phyloP scores from a whole-genome alignment of 2,888 invertebrate genomes.

The Metallyticus violacea region DNA sequence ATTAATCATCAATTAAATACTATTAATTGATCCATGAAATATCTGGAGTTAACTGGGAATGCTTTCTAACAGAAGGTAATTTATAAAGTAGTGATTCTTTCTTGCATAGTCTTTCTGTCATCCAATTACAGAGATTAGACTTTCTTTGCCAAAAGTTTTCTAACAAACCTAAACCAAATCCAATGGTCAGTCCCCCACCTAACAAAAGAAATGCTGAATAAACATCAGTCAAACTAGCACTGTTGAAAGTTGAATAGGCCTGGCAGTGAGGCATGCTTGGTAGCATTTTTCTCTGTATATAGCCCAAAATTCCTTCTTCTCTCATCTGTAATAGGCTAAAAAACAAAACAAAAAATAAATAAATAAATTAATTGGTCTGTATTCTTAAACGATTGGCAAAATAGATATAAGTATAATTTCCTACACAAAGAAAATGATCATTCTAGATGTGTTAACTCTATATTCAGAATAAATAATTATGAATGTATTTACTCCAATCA shows the following conservation, averaged over 20 bases:
- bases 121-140: background rate
- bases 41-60: background rate
- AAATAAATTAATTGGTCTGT: background rate
- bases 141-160: constrained; percentile 24
- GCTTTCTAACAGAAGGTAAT: background rate
- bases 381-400: too few relatives aligned
- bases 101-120: background rate
- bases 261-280: constrained; percentile 56
- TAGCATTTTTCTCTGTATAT: constrained; percentile 43
- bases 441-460: too few relatives aligned
- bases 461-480: too few relatives aligned
- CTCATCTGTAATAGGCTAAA: constrained; percentile 46
- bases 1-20: background rate
- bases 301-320: constrained; percentile 44
- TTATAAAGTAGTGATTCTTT: background rate
- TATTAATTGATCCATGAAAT: background rate
- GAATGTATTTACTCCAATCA: too few relatives aligned
- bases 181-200: constrained; percentile 47
- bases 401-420: too few relatives aligned
- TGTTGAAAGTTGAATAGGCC: constrained; percentile 55
- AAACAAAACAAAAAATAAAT: constrained; percentile 22
- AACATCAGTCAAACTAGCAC: constrained; percentile 58
- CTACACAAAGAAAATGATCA: too few relatives aligned
- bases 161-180: constrained; percentile 28
- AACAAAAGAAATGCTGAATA: constrained; percentile 55